A percentile compares a stretch with the other conserved stretches of the same genome.
Evolutionary conservation across 2,888 invertebrate species (phyloP).

Genomic region (Agrochola lota): DNA sequence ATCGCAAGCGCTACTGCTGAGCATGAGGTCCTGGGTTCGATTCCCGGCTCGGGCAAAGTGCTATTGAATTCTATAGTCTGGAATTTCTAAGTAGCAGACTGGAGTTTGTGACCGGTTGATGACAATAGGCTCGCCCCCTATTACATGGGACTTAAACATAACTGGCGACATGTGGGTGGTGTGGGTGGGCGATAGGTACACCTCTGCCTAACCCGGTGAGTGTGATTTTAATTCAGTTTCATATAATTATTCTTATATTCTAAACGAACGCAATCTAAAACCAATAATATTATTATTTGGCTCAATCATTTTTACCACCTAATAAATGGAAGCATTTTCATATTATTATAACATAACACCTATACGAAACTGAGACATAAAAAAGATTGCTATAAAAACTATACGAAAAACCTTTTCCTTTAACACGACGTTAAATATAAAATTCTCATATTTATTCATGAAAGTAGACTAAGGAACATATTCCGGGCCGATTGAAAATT

Average conservation of each 20-base stretch:
- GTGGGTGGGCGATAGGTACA: too few relatives aligned
- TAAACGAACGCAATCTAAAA: not conserved
- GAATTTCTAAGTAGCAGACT: too few relatives aligned
- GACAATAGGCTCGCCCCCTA: too few relatives aligned
- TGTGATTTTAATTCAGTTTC: too few relatives aligned
- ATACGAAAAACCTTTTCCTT: slow-evolving; percentile 42
- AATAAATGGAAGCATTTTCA: slow-evolving; percentile 1
- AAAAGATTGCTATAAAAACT: slow-evolving; percentile 40
- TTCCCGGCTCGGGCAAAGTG: too few relatives aligned
- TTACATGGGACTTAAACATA: too few relatives aligned
- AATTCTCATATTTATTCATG: slow-evolving; percentile 64
- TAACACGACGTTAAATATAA: slow-evolving; percentile 58
- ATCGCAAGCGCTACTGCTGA: too few relatives aligned
- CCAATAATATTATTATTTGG: slow-evolving; percentile 1
- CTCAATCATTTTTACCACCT: not conserved
- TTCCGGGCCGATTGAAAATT: slow-evolving; percentile 64
- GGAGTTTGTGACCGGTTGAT: too few relatives aligned
- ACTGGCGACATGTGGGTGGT: too few relatives aligned
- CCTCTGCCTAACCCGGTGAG: too few relatives aligned
- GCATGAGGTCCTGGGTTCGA: too few relatives aligned
- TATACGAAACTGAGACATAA: slow-evolving; percentile 28
- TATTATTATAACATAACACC: slow-evolving; percentile 12
- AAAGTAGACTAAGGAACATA: slow-evolving; percentile 54
- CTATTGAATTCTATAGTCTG: too few relatives aligned
- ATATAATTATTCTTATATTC: not conserved